Conservation (phyloP, 2,888 invertebrate species). For the Lasiommata megera region DNA sequence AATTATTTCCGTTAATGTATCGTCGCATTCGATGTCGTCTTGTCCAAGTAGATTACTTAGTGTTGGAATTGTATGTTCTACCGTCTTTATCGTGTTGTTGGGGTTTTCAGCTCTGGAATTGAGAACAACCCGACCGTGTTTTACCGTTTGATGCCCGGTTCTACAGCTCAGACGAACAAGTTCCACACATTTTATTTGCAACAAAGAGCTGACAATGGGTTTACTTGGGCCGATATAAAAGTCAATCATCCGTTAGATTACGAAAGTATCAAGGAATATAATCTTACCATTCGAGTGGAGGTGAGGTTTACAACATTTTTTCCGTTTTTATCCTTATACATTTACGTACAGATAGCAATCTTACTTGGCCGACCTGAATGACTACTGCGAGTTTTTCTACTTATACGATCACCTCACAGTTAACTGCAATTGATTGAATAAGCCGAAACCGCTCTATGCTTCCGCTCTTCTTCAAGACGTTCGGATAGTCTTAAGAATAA, state of each 20-base stretch:
- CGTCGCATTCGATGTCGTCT: conserved; percentile 48
- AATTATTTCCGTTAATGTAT: conserved; percentile 23
- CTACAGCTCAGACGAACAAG: conserved; percentile 97
- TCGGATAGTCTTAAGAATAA: too few relatives aligned
- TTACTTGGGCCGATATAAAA: conserved; percentile 97
- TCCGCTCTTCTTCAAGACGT: too few relatives aligned
- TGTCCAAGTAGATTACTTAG: conserved; percentile 48
- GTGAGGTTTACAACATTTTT: conserved; percentile 73
- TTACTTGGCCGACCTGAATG: too few relatives aligned
- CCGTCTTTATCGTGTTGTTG: too few relatives aligned
- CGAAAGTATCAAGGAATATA: conserved; percentile 97
- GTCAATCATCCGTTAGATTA: conserved; percentile 97
- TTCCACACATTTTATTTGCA: conserved; percentile 97
- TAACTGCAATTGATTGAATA: too few relatives aligned
- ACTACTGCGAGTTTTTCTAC: too few relatives aligned
- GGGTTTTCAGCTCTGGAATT: conserved; percentile 92
- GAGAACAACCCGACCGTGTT: conserved; percentile 97
- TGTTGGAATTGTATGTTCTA: conserved; percentile 4
- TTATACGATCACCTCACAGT: too few relatives aligned
- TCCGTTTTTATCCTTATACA: background rate
- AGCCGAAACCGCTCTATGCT: too few relatives aligned
- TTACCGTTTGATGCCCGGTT: conserved; percentile 97
- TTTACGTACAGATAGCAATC: background rate
- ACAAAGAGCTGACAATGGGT: conserved; percentile 95
- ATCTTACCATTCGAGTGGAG: conserved; percentile 97